phyloP scores from a whole-genome alignment of 1,140 invertebrate species.

The Matsumurasca onukii region DNA sequence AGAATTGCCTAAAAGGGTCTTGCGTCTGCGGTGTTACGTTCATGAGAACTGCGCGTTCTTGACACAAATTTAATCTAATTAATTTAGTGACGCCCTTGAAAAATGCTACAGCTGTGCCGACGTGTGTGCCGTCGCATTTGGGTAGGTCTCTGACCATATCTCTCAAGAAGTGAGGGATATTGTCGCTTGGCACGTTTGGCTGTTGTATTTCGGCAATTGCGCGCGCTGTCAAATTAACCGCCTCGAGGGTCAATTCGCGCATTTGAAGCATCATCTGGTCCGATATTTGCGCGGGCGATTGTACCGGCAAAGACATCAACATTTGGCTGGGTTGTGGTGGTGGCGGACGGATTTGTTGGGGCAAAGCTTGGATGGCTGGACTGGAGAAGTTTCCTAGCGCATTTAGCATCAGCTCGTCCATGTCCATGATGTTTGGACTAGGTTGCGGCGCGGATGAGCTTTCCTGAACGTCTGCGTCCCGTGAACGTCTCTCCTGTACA shows the following conservation, averaged over 20 bases:
- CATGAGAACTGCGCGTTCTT: not conserved
- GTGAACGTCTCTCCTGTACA: not conserved
- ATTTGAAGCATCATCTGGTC: not conserved
- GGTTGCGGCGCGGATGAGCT: not conserved
- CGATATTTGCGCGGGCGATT: not conserved
- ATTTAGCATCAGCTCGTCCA: not conserved
- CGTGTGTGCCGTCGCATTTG: not conserved
- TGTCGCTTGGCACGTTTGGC: not conserved
- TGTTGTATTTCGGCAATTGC: not conserved
- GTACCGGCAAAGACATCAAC: not conserved
- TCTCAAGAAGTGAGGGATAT: not conserved
- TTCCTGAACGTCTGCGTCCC: not conserved
- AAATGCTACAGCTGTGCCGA: not conserved
- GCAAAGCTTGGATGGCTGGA: not conserved
- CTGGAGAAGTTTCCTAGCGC: not conserved
- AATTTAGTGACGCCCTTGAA: not conserved
- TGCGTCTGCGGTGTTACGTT: not conserved
- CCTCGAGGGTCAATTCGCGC: not conserved
- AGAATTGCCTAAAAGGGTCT: not conserved
- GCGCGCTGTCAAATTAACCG: not conserved
- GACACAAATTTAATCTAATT: not conserved
- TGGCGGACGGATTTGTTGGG: not conserved
- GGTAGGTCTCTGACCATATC: not conserved
- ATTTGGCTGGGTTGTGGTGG: not conserved
- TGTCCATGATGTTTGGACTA: not conserved